A percentile compares a stretch with the other conserved stretches of the same genome.
These are phyloP conservation scores for Carpatolechia fugitivella DNA, from an alignment of 2,888 invertebrate species.

Conservation along the genomic window DNA sequence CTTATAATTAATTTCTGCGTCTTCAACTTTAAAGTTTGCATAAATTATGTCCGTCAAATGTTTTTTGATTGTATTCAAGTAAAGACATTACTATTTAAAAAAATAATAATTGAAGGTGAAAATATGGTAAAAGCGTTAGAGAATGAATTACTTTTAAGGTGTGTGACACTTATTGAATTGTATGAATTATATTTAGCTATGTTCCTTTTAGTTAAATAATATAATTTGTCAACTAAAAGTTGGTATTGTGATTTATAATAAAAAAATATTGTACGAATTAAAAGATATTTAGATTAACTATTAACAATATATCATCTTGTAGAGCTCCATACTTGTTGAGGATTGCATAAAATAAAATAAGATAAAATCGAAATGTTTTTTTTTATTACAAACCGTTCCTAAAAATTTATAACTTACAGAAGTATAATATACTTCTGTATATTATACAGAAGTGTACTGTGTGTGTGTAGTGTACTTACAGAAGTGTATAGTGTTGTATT, in stretches of 20 bases:
- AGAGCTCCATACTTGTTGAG: constrained; percentile 72
- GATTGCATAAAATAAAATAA: constrained; percentile 75
- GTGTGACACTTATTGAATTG: constrained; percentile 59
- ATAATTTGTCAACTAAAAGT: constrained; percentile 72
- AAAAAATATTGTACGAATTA: constrained; percentile 62
- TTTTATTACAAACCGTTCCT: constrained; percentile 19
- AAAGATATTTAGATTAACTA: constrained; percentile 66
- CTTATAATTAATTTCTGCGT: not conserved
- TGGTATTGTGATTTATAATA: constrained; percentile 74
- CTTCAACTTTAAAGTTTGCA: not conserved
- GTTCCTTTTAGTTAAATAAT: constrained; percentile 63
- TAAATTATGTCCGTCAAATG: not conserved
- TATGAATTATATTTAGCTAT: constrained; percentile 50
- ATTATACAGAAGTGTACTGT: too few species aligned
- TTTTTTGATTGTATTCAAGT: not conserved
- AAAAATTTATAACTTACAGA: too few species aligned
- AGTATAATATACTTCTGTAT: too few species aligned
- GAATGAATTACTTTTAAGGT: constrained; percentile 45
- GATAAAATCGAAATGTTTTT: constrained; percentile 42
- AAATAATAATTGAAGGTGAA: not conserved
- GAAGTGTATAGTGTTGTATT: not conserved
- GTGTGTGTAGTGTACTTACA: too few species aligned
- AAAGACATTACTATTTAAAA: not conserved
- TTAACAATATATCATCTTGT: constrained; percentile 63
- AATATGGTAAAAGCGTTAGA: constrained; percentile 7